Evolutionary conservation across 2,888 invertebrate species (phyloP), one percentile per base, ranked within the genome.

Genomic region (Zaprionus lineosus): DNA sequence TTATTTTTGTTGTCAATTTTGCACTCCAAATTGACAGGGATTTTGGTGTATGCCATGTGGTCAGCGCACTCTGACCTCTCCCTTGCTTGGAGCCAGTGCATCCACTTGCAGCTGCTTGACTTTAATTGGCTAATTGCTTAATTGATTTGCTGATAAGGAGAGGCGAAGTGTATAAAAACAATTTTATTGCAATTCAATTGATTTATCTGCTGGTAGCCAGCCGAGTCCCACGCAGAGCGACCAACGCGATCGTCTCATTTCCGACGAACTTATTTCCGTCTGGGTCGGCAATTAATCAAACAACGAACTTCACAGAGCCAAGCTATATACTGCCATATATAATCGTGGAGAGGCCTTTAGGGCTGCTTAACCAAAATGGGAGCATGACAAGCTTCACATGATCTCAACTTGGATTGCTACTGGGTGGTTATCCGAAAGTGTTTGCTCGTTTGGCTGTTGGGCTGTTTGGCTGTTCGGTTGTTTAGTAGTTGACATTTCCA

Each of bases 171-270:
- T 39, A 39, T 31, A 53, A 18, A 53, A 41, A 15, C 19, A 50
- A n/a, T 55, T 52, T 76, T 50, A 69, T 53, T 47, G 82, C 55
- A 63, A 34, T 59, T 69, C 63, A 81, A 84, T 78, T 81, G 70
- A 77, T 84, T 62, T 63, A 61, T 62, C 56, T 53, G 40, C 36
- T 56, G 40, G 50, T 41, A 51, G 51, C 50, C 14, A 34, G 12
- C 3, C 14, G 8, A 51, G 15, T 14, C 84, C 84, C 84, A 84
- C 84, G 53, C 67, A 47, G 11, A 48, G 31, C 74, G 53, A 44
- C 69, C 69, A 74, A 62, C 75, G 75, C 53, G 51, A n/a, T n/a
- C n/a, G n/a, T n/a, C n/a, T n/a, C n/a, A n/a, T n/a, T n/a, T n/a
- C n/a, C 46, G 48, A 55, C 64, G 31, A 8, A 18, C 33, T 41